These are phyloP conservation scores for Ateles fusciceps DNA, from an alignment of 2,797 vertebrate genomes.

Conservation along the genomic window DNA sequence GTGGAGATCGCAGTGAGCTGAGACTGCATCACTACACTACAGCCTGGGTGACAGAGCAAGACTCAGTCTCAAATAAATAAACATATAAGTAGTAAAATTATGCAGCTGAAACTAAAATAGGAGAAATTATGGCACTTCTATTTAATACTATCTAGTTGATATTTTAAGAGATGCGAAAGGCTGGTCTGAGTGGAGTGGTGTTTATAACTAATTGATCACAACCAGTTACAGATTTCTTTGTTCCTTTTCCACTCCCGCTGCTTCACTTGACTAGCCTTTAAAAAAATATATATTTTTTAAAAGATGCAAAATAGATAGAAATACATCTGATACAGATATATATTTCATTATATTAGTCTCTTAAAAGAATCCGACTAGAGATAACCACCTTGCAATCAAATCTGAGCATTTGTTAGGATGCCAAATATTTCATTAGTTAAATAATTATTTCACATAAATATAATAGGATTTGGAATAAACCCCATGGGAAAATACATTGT, in stretches of 20 bases:
- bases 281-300: background rate
- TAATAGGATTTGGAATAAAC: conserved; percentile 74
- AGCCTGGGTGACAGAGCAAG: too few relatives aligned
- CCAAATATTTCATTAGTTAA: conserved; percentile 71
- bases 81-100: conserved; percentile 53
- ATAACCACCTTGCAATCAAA: background rate
- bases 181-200: too few relatives aligned
- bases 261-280: too few relatives aligned
- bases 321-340: background rate
- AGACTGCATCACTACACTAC: too few relatives aligned
- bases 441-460: conserved; percentile 78
- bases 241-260: too few relatives aligned
- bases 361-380: background rate
- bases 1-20: too few relatives aligned
- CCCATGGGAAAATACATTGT: conserved; percentile 42
- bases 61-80: too few relatives aligned
- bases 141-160: background rate
- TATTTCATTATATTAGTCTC: background rate
- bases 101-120: conserved; percentile 50
- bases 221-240: too few relatives aligned
- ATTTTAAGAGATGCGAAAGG: background rate
- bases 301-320: background rate
- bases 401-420: background rate
- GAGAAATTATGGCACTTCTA: conserved; percentile 24
- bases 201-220: too few relatives aligned